Conservation (phyloP, 1,140 invertebrate genomes). For the Nomia melanderi region DNA sequence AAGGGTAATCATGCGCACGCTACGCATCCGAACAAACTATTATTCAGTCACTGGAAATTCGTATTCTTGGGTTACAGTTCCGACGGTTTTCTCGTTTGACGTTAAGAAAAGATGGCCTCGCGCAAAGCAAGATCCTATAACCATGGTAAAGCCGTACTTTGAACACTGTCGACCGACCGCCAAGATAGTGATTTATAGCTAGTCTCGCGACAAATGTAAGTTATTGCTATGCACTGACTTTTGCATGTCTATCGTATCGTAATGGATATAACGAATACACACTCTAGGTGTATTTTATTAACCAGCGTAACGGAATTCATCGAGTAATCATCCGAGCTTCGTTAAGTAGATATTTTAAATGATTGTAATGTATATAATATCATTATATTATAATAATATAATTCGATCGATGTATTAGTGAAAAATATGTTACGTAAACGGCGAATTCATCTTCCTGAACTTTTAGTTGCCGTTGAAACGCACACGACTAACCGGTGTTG, state of each 20-base stretch:
- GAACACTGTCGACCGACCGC: background rate
- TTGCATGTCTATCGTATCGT: background rate
- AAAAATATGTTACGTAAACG: no score
- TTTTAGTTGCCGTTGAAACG: no score
- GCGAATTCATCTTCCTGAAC: no score
- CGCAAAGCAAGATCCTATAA: slow-evolving; percentile 29
- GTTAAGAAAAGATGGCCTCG: slow-evolving; percentile 55
- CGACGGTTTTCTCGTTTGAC: slow-evolving; percentile 8
- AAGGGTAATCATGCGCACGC: slow-evolving; percentile 11
- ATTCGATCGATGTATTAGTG: no score
- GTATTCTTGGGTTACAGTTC: slow-evolving; percentile 13
- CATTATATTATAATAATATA: no score
- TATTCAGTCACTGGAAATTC: background rate
- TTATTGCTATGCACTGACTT: background rate
- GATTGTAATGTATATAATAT: no score
- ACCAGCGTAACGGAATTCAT: no score
- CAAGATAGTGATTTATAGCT: background rate
- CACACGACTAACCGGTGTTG: no score
- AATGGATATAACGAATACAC: background rate
- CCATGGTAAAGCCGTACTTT: background rate
- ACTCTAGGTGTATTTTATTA: no score
- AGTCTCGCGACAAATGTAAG: background rate
- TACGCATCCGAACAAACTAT: background rate
- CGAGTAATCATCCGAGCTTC: no score
- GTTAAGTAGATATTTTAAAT: no score